Conservation (phyloP, 1,140 invertebrate species). For the Drosophila sucinea region DNA sequence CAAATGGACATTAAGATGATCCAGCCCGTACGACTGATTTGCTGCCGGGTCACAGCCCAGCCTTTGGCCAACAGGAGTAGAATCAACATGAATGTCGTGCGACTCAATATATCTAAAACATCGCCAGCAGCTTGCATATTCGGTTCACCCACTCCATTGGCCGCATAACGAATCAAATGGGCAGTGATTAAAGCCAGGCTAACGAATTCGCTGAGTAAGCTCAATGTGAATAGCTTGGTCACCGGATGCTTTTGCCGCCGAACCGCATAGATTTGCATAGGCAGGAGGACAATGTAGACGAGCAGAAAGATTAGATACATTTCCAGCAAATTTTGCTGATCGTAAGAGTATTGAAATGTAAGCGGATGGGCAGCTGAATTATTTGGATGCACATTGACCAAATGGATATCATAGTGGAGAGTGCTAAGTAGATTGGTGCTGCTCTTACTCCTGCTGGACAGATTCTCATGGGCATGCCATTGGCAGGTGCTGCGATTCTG, state of each 20-base stretch:
- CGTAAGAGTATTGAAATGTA: conserved; percentile 98
- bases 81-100: conserved; percentile 97
- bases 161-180: conserved; percentile 95
- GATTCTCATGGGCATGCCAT: conserved; percentile 89
- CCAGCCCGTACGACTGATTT: conserved; percentile 90
- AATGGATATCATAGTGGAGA: conserved; percentile 96
- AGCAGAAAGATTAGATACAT: conserved; percentile 95
- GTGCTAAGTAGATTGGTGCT: conserved; percentile 69
- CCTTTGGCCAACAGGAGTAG: conserved; percentile 97
- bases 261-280: conserved; percentile 95
- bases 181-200: conserved; percentile 93
- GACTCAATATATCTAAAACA: conserved; percentile 94
- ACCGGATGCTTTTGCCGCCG: conserved; percentile 94
- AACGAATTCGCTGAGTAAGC: conserved; percentile 92
- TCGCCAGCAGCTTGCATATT: conserved; percentile 93
- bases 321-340: conserved; percentile 96
- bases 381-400: conserved; percentile 98
- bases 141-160: conserved; percentile 93
- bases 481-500: conserved; percentile 90
- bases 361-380: conserved; percentile 92
- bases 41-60: conserved; percentile 96
- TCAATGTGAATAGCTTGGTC: conserved; percentile 95
- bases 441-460: conserved; percentile 66
- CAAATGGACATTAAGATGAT: conserved; percentile 93
- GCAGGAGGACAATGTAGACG: conserved; percentile 93